These are phyloP conservation scores for Tor tambroides DNA, from an alignment of 2,113 vertebrate species.

Conservation along the genomic window DNA sequence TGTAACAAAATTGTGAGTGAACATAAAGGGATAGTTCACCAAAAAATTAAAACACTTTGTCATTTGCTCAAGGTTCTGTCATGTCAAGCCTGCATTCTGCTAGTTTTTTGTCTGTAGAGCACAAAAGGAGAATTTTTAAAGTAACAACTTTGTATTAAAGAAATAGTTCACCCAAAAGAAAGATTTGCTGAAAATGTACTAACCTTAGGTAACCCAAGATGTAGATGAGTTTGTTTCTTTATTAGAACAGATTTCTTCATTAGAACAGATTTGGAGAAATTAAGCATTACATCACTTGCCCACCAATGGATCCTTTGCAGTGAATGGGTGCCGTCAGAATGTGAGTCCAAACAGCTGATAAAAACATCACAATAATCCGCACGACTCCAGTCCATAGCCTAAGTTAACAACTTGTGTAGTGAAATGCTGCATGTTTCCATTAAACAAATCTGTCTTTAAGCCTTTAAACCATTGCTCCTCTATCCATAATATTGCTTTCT, in stretches of 20 bases:
- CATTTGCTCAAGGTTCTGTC: too few species aligned
- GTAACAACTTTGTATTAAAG: not conserved
- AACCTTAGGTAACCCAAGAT: not conserved
- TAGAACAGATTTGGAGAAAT: not conserved
- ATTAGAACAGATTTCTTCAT: not conserved
- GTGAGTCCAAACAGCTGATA: too few species aligned
- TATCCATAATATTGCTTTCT: not conserved
- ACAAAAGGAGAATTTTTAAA: not conserved
- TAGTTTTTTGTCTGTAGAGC: too few species aligned
- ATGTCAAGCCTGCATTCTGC: too few species aligned
- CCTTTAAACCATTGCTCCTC: not conserved
- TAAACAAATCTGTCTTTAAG: not conserved
- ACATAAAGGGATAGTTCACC: not conserved
- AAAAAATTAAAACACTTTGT: not conserved
- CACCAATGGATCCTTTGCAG: not conserved
- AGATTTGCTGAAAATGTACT: not conserved
- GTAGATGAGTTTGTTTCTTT: not conserved
- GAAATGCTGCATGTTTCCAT: not conserved
- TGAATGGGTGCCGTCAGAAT: not conserved
- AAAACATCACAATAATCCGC: not conserved
- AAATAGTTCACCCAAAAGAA: too few species aligned
- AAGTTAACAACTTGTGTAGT: not conserved
- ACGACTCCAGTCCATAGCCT: too few species aligned
- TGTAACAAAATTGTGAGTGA: not conserved
- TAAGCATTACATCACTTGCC: not conserved